phyloP scores from a whole-genome alignment of 2,888 invertebrate species.

The Noctua comes region DNA sequence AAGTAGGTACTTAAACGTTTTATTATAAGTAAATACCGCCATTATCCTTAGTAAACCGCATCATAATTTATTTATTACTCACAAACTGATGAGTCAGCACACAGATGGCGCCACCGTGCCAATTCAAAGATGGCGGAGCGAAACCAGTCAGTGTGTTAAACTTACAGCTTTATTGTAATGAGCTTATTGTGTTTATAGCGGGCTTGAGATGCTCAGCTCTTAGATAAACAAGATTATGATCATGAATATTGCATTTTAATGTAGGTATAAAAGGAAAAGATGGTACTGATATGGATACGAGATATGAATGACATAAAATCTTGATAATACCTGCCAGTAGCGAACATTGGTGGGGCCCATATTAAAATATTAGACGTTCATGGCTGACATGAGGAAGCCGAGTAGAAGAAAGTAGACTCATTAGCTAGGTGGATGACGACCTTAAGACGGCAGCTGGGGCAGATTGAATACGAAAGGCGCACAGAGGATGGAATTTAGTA shows the following conservation, averaged over 20 bases:
- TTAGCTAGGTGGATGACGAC: background rate
- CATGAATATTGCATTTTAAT: conserved; percentile 31
- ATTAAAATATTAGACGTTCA: background rate
- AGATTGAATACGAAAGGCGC: background rate
- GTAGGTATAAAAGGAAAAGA: background rate
- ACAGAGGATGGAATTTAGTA: background rate
- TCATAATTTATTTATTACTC: conserved; percentile 30
- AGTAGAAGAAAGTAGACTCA: background rate
- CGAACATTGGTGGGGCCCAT: no score
- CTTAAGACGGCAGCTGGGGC: background rate
- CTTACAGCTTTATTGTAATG: conserved; percentile 44
- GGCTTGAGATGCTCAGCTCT: conserved; percentile 27
- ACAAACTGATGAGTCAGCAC: conserved; percentile 27
- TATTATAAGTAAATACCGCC: conserved; percentile 21
- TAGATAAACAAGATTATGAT: conserved; percentile 45
- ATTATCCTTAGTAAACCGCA: conserved; percentile 2
- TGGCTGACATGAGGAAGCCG: background rate
- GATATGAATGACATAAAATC: background rate
- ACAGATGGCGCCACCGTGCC: conserved; percentile 43
- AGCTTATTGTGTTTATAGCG: conserved; percentile 32
- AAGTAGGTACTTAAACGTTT: conserved; percentile 3
- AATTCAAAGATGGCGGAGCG: conserved; percentile 10
- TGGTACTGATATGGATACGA: background rate
- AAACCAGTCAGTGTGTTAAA: background rate
- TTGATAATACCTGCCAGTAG: background rate